A percentile compares a stretch with the other conserved stretches of the same genome.
Evolutionary conservation across 2,797 vertebrate species (phyloP).

Genomic region (Galago senegalensis): DNA sequence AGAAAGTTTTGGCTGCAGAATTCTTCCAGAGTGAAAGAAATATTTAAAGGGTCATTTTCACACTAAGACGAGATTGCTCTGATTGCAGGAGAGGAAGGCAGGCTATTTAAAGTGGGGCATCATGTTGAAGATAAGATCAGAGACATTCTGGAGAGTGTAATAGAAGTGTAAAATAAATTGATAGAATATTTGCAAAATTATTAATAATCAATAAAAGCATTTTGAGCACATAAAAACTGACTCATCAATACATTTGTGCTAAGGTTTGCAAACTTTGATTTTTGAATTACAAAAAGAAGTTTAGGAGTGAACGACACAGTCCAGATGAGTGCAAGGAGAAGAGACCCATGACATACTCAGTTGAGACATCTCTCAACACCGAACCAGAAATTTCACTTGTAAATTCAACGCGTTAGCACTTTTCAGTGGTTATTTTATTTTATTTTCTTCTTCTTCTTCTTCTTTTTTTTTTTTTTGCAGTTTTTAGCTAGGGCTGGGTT

Average conservation of each 20-base stretch:
- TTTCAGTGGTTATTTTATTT: not conserved
- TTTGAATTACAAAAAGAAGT: not conserved
- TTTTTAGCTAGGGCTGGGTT: no score
- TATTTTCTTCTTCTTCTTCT: no score
- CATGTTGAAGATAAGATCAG: not conserved
- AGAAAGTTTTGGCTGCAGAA: not conserved
- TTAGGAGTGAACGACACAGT: not conserved
- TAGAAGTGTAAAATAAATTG: not conserved
- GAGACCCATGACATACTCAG: not conserved
- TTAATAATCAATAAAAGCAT: not conserved
- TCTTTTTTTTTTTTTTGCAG: no score
- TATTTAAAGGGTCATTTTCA: not conserved
- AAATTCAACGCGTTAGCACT: not conserved
- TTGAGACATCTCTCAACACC: not conserved
- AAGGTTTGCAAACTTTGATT: not conserved
- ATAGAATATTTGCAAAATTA: not conserved
- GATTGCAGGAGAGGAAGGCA: not conserved
- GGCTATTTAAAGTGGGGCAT: not conserved
- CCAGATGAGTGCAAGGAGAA: not conserved
- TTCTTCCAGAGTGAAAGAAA: not conserved
- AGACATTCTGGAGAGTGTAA: not conserved
- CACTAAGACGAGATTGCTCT: not conserved
- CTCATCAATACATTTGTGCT: not conserved
- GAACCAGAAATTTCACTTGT: not conserved
- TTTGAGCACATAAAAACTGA: not conserved